Conservation (phyloP, 37 sponge, comb jelly and placozoan genomes). For the Haliclona indistincta region DNA sequence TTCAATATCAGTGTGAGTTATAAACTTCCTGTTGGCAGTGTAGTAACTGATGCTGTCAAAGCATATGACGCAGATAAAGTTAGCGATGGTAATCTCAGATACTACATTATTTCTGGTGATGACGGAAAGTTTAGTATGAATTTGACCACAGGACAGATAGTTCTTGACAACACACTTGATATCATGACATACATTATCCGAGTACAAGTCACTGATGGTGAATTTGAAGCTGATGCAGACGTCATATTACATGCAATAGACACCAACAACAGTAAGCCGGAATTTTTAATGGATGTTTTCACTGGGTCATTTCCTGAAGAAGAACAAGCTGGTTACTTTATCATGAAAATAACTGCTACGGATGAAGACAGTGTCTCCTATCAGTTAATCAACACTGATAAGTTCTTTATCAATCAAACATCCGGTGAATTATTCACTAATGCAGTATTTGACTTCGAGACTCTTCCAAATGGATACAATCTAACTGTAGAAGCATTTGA, state of each 20-base stretch:
- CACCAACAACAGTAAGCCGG: conserved; percentile 57
- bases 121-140: conserved; percentile 43
- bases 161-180: conserved; percentile 2
- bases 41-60: background rate
- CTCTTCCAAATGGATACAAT: conserved; percentile 15
- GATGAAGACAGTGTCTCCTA: conserved; percentile 1
- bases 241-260: conserved; percentile 27
- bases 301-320: conserved; percentile 8
- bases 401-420: conserved; percentile 19
- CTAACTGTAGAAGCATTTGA: conserved; percentile 40
- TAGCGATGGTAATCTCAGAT: conserved; percentile 34
- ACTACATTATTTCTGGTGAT: conserved; percentile 39
- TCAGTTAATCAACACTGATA: background rate
- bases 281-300: conserved; percentile 25
- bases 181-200: conserved; percentile 21
- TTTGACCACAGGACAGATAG: conserved; percentile 31
- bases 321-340: background rate
- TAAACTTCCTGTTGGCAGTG: background rate
- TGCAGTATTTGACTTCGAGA: conserved; percentile 25
- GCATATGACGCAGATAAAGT: conserved; percentile 64
- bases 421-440: conserved; percentile 15
- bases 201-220: conserved; percentile 50
- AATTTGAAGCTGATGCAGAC: conserved; percentile 8
- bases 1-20: background rate
- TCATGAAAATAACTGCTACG: conserved; percentile 9